Conservation (phyloP, 2,888 invertebrate genomes). For the Athetis lepigone region DNA sequence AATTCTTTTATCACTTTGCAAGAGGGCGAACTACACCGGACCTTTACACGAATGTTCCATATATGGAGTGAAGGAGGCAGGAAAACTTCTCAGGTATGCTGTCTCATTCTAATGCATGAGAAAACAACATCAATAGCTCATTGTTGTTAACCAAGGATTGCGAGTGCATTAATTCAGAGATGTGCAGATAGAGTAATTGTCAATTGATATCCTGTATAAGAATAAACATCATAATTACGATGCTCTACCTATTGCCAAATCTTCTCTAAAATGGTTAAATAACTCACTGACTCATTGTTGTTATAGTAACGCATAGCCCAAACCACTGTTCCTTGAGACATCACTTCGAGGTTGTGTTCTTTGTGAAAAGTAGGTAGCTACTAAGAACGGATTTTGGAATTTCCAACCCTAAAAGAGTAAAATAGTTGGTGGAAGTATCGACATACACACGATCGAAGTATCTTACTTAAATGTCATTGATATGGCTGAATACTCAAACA, state of each 20-base stretch:
- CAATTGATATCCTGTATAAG: conserved; percentile 3
- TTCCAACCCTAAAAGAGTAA: no score
- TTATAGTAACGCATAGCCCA: no score
- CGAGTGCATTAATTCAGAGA: conserved; percentile 23
- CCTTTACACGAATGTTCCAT: conserved; percentile 94
- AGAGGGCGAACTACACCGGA: conserved; percentile 91
- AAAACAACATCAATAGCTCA: conserved; percentile 30
- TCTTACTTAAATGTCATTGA: no score
- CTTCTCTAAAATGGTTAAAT: not conserved
- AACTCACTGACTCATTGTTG: no score
- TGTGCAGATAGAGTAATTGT: conserved; percentile 13
- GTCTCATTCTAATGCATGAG: conserved; percentile 44
- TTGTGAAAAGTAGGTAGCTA: no score
- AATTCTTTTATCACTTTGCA: conserved; percentile 93
- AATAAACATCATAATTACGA: not conserved
- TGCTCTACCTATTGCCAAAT: not conserved
- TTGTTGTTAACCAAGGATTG: conserved; percentile 43
- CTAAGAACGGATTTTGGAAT: no score
- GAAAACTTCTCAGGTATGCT: conserved; percentile 90
- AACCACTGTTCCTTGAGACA: no score
- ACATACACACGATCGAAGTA: no score
- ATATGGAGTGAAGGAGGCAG: conserved; percentile 92
- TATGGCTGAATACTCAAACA: no score
- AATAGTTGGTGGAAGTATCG: no score
- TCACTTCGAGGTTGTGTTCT: no score